A percentile compares a stretch with the other conserved stretches of the same genome.
These are phyloP conservation scores for Drosophila erecta DNA, from an alignment of 1,140 invertebrate species.

Conservation along the genomic window DNA sequence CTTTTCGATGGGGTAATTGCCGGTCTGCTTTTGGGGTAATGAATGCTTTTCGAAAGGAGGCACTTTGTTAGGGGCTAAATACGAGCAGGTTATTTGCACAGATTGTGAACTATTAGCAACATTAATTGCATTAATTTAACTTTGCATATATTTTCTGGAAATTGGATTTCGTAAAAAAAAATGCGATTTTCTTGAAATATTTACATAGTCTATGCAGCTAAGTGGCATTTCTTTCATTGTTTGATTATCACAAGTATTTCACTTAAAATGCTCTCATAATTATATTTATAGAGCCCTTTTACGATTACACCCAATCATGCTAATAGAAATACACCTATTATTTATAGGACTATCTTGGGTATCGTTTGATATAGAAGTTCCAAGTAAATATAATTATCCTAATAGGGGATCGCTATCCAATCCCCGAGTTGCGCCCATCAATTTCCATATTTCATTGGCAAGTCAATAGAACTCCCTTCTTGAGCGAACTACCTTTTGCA, in stretches of 20 bases:
- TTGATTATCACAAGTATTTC: slow-evolving; percentile 7
- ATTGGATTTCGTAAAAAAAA: too few relatives aligned
- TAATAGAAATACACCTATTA: background rate
- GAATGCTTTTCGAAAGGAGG: slow-evolving; percentile 5
- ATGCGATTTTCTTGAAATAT: too few relatives aligned
- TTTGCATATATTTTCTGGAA: slow-evolving; percentile 2
- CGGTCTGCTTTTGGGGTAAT: slow-evolving; percentile 12
- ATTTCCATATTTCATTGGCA: slow-evolving; percentile 9
- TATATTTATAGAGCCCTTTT: too few relatives aligned
- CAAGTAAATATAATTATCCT: slow-evolving; percentile 20
- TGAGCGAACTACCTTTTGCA: slow-evolving; percentile 1
- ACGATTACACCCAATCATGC: too few relatives aligned
- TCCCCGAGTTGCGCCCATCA: background rate
- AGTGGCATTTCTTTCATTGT: background rate
- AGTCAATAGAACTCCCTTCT: background rate
- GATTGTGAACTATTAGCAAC: slow-evolving; percentile 16
- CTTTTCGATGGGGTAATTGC: slow-evolving; percentile 11
- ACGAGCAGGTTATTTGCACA: slow-evolving; percentile 7
- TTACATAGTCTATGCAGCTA: background rate
- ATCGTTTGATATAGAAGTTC: background rate
- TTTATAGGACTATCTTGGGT: background rate
- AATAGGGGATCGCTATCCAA: background rate
- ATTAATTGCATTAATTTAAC: slow-evolving; percentile 18
- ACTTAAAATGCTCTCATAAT: too few relatives aligned
- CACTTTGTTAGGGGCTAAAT: background rate